Base-by-base conservation (phyloP, 2,888 invertebrate species). In the Platycheirus albimanus region DNA sequence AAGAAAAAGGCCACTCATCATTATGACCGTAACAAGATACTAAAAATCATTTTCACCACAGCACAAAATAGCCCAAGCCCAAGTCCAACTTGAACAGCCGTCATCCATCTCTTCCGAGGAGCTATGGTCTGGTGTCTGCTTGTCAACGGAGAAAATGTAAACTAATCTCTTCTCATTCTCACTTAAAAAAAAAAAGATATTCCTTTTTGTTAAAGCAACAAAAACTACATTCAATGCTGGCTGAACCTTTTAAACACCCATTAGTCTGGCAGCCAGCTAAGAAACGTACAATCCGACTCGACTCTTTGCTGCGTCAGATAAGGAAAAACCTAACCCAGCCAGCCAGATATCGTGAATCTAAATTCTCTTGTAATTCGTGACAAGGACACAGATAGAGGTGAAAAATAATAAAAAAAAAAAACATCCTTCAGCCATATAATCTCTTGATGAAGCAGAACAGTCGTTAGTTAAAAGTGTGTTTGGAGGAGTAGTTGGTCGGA, bases 381-480 rank as follows among this genome's bases (percentile, higher is more conserved):
- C 83, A 83, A 77, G 83, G 51, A 74, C 67, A 69, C 56, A 61
- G 76, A 76, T 71, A 54, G 45, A 56, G 67, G 51, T 41, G 38
- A 52, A 28, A 28, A 80, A 36, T 20, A 38, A 67, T 30, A 45
- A 30, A 8, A 11, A 33, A 30, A 41, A 61, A 58, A 77, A 74
- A 71, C 56, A 69, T 69, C 38, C 78, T 63, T 83, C 69, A 51
- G 64, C 72, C 56, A 7, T 54, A 51, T 83, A 83, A 78, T 77
- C 83, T 78, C 52, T 77, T 74, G 83, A 78, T 74, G 83, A 78
- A 78, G 83, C 83, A 64, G 69, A 78, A 78, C 72, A 78, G 78
- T 77, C 81, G 77, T 77, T 77, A 83, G 71, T 67, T 58, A 24
- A 56, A 58, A 43, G 61, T 43, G 17, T 58, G n/a, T n/a, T n/a